Conservation (phyloP, 2,888 invertebrate species). For the Trachelus iudaicus region DNA sequence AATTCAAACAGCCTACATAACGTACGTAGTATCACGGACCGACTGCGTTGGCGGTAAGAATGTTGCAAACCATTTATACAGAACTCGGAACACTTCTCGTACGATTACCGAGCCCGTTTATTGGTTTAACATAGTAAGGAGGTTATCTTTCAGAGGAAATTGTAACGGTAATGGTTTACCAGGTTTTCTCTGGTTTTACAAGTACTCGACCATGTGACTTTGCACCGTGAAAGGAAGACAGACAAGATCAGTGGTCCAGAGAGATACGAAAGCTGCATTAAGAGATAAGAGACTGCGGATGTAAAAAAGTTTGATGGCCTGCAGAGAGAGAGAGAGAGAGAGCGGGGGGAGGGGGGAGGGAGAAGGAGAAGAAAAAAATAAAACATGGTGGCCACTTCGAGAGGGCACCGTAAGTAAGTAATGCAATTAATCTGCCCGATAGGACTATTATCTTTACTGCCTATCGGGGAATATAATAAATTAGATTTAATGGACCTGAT, state of each 20-base stretch:
- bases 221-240: background rate
- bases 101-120: background rate
- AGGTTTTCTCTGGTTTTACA: background rate
- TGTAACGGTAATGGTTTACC: background rate
- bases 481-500: constrained; percentile 14
- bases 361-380: background rate
- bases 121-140: background rate
- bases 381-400: background rate
- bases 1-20: background rate
- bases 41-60: background rate
- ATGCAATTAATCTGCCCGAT: constrained; percentile 22
- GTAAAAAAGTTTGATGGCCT: constrained; percentile 1
- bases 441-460: constrained; percentile 16
- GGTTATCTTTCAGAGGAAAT: background rate
- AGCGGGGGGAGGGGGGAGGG: too few relatives aligned
- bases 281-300: background rate
- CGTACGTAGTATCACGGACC: background rate
- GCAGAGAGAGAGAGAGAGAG: background rate
- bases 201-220: background rate
- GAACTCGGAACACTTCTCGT: background rate
- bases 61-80: background rate
- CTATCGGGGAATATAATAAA: constrained; percentile 17
- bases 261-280: background rate
- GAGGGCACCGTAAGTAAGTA: constrained; percentile 16
- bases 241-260: background rate